phyloP scores from a whole-genome alignment of 2,888 invertebrate species.

The Candidula unifasciata region DNA sequence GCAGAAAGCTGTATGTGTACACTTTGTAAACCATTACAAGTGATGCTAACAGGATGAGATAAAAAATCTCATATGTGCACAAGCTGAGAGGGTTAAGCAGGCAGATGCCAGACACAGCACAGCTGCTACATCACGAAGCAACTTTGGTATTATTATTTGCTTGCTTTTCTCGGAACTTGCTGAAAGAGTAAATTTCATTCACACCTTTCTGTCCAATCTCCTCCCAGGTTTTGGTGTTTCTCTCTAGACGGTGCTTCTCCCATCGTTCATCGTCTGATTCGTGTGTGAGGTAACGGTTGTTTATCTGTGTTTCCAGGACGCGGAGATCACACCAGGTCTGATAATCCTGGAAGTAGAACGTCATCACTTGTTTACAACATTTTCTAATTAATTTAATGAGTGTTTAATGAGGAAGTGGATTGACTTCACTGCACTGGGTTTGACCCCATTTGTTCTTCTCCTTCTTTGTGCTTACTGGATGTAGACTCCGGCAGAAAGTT shows the following conservation, averaged over 20 bases:
- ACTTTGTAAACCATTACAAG: neutral
- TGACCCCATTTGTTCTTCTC: too few species aligned
- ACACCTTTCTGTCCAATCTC: constrained; percentile 74
- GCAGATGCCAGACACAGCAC: neutral
- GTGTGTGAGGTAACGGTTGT: constrained; percentile 89
- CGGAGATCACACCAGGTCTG: constrained; percentile 96
- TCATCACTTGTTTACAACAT: neutral
- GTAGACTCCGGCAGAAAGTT: too few species aligned
- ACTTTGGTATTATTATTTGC: constrained; percentile 44
- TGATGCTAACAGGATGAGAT: neutral
- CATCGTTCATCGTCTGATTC: constrained; percentile 95
- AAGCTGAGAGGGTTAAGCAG: neutral
- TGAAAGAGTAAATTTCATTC: constrained; percentile 71
- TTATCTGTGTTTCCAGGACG: constrained; percentile 86
- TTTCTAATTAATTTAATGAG: neutral
- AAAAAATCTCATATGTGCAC: neutral
- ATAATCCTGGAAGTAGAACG: constrained; percentile 84
- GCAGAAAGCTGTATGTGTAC: neutral
- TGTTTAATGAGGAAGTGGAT: too few species aligned
- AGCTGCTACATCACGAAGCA: constrained; percentile 30
- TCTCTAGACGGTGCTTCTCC: constrained; percentile 82
- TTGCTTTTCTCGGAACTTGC: constrained; percentile 67
- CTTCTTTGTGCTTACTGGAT: too few species aligned
- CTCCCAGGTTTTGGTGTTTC: constrained; percentile 76
- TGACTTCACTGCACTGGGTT: too few species aligned